Evolutionary conservation across 1,140 invertebrate genomes (phyloP).

Genomic region (Bactericera cockerelli): DNA sequence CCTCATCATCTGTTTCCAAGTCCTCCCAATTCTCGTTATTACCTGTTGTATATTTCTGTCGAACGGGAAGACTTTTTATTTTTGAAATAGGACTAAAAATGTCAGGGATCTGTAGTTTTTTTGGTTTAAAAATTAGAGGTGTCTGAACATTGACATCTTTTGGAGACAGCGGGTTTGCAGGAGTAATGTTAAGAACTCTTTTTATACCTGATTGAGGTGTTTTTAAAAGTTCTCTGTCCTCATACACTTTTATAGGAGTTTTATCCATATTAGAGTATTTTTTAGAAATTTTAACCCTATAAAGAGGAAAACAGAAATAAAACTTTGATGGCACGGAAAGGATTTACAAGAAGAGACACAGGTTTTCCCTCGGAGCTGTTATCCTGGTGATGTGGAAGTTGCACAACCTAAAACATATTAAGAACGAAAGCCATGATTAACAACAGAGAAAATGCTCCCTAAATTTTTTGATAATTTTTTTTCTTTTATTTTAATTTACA

Average conservation of each 20-base stretch:
- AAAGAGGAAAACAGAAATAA: no score
- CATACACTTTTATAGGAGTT: not conserved
- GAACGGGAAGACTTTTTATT: not conserved
- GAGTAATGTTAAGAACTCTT: not conserved
- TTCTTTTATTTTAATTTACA: no score
- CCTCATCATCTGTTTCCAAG: not conserved
- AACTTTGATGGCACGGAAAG: no score
- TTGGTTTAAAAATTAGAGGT: not conserved
- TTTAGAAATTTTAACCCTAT: no score
- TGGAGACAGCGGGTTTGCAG: not conserved
- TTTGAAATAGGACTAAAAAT: not conserved
- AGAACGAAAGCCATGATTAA: no score
- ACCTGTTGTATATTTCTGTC: not conserved
- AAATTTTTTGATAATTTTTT: no score
- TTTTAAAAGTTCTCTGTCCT: not conserved
- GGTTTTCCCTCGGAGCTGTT: no score
- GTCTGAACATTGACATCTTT: slow-evolving; percentile 2
- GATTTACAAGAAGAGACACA: no score
- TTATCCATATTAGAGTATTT: not conserved
- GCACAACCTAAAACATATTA: no score
- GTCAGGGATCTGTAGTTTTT: not conserved
- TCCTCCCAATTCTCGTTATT: not conserved
- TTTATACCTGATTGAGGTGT: not conserved
- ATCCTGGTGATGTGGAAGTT: no score
- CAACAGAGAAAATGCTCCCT: no score